These are phyloP conservation scores for Cydia amplana DNA, from an alignment of 1,140 invertebrate species.

Conservation along the genomic window DNA sequence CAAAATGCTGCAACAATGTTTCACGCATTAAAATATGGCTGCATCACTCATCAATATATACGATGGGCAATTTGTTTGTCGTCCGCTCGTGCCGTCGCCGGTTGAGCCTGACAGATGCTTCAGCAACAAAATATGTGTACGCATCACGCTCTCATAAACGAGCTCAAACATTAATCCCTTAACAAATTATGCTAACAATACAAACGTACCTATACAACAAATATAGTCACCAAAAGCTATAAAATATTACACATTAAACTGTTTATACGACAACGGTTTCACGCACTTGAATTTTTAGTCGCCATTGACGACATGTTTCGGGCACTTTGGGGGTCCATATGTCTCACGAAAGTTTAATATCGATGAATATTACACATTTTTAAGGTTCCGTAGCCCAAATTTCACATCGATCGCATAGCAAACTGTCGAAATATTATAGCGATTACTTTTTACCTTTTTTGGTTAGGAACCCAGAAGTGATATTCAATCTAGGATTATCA, in stretches of 20 bases:
- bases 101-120: conserved; percentile 70
- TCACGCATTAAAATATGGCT: conserved; percentile 47
- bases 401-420: too few species aligned
- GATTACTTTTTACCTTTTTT: too few species aligned
- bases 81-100: conserved; percentile 65
- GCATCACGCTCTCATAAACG: conserved; percentile 69
- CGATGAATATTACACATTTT: background rate
- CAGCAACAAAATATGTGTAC: conserved; percentile 68
- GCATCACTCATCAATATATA: conserved; percentile 68
- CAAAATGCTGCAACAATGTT: conserved; percentile 29
- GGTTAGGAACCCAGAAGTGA: too few species aligned
- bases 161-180: conserved; percentile 67
- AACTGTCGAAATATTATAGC: too few species aligned
- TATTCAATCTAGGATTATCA: background rate
- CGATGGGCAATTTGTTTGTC: conserved; percentile 67
- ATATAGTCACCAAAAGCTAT: background rate
- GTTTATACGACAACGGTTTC: too few species aligned
- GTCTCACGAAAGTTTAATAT: too few species aligned
- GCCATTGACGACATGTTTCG: too few species aligned
- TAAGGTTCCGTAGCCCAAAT: too few species aligned
- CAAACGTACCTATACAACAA: conserved; percentile 7
- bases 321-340: too few species aligned
- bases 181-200: conserved; percentile 58
- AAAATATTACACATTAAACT: background rate
- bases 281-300: too few species aligned